A percentile compares a stretch with the other conserved stretches of the same genome.
phyloP scores from a whole-genome alignment of 2,888 invertebrate genomes.

The Spodoptera littoralis region DNA sequence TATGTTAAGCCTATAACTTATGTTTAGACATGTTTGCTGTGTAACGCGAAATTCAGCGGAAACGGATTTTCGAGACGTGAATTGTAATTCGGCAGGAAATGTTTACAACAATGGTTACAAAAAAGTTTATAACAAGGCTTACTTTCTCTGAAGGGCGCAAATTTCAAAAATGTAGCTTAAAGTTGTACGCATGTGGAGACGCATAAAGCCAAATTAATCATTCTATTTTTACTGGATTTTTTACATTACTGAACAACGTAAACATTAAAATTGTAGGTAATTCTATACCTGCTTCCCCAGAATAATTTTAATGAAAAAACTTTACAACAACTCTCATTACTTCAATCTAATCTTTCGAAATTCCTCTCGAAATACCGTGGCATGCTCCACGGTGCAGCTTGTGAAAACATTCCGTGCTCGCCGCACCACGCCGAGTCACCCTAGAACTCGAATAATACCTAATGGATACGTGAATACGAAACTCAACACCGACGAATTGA shows the following conservation, averaged over 20 bases:
- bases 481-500: slow-evolving; percentile 80
- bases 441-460: slow-evolving; percentile 70
- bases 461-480: slow-evolving; percentile 87
- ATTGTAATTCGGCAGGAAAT: slow-evolving; percentile 62
- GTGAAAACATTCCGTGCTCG: slow-evolving; percentile 53
- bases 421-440: slow-evolving; percentile 56
- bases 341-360: slow-evolving; percentile 41
- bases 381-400: slow-evolving; percentile 26
- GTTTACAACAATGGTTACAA: slow-evolving; percentile 29
- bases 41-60: slow-evolving; percentile 64
- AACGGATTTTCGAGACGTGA: slow-evolving; percentile 68
- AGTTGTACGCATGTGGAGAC: no score
- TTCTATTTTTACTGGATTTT: background rate
- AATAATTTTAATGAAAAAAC: slow-evolving; percentile 20
- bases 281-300: slow-evolving; percentile 8
- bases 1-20: slow-evolving; percentile 26
- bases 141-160: slow-evolving; percentile 39
- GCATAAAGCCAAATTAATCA: no score
- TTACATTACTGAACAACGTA: background rate
- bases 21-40: slow-evolving; percentile 42
- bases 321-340: slow-evolving; percentile 31
- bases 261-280: slow-evolving; percentile 1
- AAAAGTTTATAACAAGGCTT: slow-evolving; percentile 7
- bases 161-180: background rate
- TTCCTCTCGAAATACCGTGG: slow-evolving; percentile 39